Base-by-base conservation (phyloP, 2,888 invertebrate species). In the Falcaria lacertinaria region DNA sequence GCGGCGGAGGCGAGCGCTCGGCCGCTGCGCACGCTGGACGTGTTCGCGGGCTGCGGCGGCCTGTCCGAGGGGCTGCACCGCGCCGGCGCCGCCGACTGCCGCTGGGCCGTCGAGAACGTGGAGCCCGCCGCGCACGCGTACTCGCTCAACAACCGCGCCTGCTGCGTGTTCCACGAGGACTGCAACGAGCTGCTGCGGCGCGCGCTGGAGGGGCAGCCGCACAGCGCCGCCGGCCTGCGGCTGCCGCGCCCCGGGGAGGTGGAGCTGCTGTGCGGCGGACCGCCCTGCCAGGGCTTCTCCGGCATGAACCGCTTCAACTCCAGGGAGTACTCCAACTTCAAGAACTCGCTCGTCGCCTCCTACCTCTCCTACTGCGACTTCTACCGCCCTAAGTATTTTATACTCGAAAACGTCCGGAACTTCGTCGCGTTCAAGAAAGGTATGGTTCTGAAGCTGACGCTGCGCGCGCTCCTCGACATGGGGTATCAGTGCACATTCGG, bases 251-350 rank as follows among this genome's bases (percentile, higher is more conserved):
- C 92, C 66, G 96, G 96, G 0, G 94, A 96, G 47, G 96, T 97
- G 0, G 96, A 97, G 63, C 76, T 97, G 45, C 77, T 97, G 22
- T 95, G 95, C 65, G 97, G 96, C 7, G 96, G 96, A 0, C 96
- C 96, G 0, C 96, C 96, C 0, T 97, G 96, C 69, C 96, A 97
- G 78, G 96, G 96, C 2, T 97, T 96, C 81, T 95, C 95, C 36
- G 95, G 95, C 32, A 96, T 96, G 96, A 97, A 97, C 77, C 87
- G 96, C 41, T 97, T 96, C 76, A 96, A 95, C 78, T 93, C 93
- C 0, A 88, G 96, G 25, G 94, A 96, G 57, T 96, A 96, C 75
- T 96, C 96, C 1, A 90, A 93, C 53, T 96, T 96, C 68, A 96
- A 96, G 86, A 96, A 96, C 74, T 96, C 96, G 0, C 83, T 96